phyloP scores from a whole-genome alignment of 2,888 invertebrate species.

The Cheilosia urbana region DNA sequence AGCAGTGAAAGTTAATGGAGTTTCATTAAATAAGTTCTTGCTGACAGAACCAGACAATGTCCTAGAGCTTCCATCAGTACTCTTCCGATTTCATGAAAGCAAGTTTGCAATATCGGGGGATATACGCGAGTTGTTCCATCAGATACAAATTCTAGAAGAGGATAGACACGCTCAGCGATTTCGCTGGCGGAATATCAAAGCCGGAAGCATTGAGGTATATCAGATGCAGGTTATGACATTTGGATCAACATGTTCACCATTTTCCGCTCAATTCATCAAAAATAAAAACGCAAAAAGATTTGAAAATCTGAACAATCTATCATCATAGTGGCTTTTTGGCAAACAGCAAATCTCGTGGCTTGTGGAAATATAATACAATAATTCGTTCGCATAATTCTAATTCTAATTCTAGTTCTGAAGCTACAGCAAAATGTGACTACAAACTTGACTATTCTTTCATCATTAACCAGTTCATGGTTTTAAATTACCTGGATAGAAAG shows the following conservation, averaged over 20 bases:
- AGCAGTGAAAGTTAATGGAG: neutral
- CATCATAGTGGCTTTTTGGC: too few relatives aligned
- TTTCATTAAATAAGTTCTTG: neutral
- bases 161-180: constrained; percentile 20
- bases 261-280: constrained; percentile 69
- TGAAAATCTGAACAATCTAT: too few relatives aligned
- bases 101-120: constrained; percentile 2
- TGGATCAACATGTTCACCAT: constrained; percentile 29
- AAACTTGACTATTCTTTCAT: too few relatives aligned
- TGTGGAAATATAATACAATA: too few relatives aligned
- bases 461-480: too few relatives aligned
- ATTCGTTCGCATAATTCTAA: too few relatives aligned
- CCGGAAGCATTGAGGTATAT: constrained; percentile 3
- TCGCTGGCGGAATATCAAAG: neutral
- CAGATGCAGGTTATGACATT: constrained; percentile 25
- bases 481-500: too few relatives aligned
- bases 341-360: too few relatives aligned
- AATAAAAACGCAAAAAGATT: constrained; percentile 76
- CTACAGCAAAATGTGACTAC: too few relatives aligned
- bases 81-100: constrained; percentile 13
- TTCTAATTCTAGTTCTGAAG: too few relatives aligned
- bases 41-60: constrained; percentile 7
- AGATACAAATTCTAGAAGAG: neutral
- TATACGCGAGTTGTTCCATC: constrained; percentile 17
- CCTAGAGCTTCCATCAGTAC: neutral